Base-by-base conservation (phyloP, 2,888 invertebrate species). In the Oithona nana region DNA sequence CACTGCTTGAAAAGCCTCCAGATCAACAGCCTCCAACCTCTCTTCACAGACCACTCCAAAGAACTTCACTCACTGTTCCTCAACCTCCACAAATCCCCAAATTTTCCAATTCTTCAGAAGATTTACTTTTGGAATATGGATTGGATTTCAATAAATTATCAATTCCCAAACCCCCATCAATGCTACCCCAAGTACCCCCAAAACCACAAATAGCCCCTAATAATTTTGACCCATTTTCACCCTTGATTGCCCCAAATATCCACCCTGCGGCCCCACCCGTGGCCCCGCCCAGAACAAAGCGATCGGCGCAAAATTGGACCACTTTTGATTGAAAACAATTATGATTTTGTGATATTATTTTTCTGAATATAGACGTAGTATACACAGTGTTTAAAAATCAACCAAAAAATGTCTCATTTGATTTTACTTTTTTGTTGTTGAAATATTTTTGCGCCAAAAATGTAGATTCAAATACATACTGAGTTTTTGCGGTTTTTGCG, bases 81-180 rank as follows among this genome's bases (percentile, higher is more conserved):
- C 24, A 24, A 26, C 20, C 16, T 16, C 20, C 20, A 2, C 2
- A 20, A 16, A 20, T 16, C 3, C 16, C 54, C 11, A 16, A 24
- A 20, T 24, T 24, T 26, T 24, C 54, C 24, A 54, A 54, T 24
- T 59, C 59, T 16, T 50, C 59, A 8, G 59, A 59, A 22, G 59
- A 59, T 49, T 29, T 59, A 16, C 59, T 59, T 13, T 24, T 26
- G 50, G 59, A 59, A 49, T 59, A 59, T 49, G 59, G 59, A 48
- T 28, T 59, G 24, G 59, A 59, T 24, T 59, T 59, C 29, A 50
- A 24, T 49, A 48, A 48, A 48, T 26, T 59, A 11, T n/a, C 28
- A 3, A 26, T 59, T 20, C 24, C 39, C n/a, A n/a, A n/a, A n/a
- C n/a, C n/a, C n/a, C n/a, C n/a, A n/a, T n/a, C n/a, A n/a, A n/a